phyloP scores from a whole-genome alignment of 2,797 vertebrate genomes.

The Sebastolobus altivelis region DNA sequence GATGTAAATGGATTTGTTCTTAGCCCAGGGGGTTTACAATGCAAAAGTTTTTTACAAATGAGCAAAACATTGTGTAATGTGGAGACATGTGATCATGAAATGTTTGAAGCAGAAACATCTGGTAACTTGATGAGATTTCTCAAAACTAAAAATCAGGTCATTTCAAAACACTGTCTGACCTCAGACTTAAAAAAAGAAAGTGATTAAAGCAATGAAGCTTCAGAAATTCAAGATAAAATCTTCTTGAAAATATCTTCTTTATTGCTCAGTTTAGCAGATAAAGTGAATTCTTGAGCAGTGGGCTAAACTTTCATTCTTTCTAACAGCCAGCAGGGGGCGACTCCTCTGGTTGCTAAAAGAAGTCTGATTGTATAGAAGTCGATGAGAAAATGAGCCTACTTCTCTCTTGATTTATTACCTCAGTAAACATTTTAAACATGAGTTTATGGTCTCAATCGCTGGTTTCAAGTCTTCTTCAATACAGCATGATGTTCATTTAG shows the following conservation, averaged over 20 bases:
- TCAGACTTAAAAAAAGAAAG: background rate
- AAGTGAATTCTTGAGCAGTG: background rate
- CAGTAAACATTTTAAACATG: no score
- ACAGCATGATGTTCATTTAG: no score
- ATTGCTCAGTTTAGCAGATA: background rate
- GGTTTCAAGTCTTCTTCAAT: no score
- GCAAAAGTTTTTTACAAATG: slow-evolving; percentile 6
- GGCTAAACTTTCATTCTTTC: no score
- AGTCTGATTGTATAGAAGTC: no score
- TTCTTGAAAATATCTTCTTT: background rate
- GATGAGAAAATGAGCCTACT: no score
- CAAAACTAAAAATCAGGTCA: slow-evolving; percentile 8
- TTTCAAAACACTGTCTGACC: background rate
- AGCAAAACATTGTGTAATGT: background rate
- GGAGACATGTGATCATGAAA: background rate
- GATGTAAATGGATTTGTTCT: slow-evolving; percentile 23
- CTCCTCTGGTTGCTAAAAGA: no score
- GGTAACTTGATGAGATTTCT: slow-evolving; percentile 9
- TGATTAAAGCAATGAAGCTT: background rate
- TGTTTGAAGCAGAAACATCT: slow-evolving; percentile 15
- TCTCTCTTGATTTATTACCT: no score
- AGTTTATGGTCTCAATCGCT: no score
- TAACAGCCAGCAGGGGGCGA: fast-evolving
- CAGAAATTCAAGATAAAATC: background rate
- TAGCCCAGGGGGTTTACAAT: slow-evolving; percentile 20